Percentiles rank a stretch among this genome's conserved stretches.
Evolutionary conservation across 2,797 vertebrate species (phyloP).

Genomic region (Novumbra hubbsi): DNA sequence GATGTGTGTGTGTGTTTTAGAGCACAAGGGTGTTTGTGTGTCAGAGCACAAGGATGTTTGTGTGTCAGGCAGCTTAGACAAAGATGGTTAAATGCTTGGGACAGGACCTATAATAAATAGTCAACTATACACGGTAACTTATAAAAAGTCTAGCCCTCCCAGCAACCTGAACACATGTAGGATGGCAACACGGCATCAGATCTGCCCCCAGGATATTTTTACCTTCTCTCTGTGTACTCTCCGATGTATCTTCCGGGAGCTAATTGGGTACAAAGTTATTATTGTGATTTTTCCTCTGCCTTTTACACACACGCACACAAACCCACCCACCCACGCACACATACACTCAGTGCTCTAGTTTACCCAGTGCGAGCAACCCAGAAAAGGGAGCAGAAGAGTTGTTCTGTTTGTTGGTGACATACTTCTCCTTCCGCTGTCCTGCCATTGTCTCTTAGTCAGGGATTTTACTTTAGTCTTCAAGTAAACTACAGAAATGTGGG

Average conservation of each 20-base stretch:
- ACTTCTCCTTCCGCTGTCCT: not conserved
- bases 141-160: not conserved
- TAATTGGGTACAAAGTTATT: slow-evolving; percentile 26
- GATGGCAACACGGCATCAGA: not conserved
- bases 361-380: slow-evolving; percentile 14
- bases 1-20: slow-evolving; percentile 3
- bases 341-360: slow-evolving; percentile 22
- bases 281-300: slow-evolving; percentile 14
- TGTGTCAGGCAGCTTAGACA: not conserved
- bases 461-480: not conserved
- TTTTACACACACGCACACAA: not conserved
- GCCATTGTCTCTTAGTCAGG: not conserved
- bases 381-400: slow-evolving; percentile 7
- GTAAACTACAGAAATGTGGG: not conserved
- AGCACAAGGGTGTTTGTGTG: slow-evolving; percentile 10
- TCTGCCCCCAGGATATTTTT: slow-evolving; percentile 6
- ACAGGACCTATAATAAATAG: not conserved
- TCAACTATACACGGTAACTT: not conserved
- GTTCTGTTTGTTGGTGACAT: not conserved
- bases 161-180: not conserved
- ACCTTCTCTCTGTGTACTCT: not conserved
- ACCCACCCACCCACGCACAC: not conserved
- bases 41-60: not conserved
- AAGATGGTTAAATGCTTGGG: slow-evolving; percentile 1
- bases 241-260: slow-evolving; percentile 13